Evolutionary conservation across 2,113 vertebrate species (phyloP).

Genomic region (Lipotes vexillifer): DNA sequence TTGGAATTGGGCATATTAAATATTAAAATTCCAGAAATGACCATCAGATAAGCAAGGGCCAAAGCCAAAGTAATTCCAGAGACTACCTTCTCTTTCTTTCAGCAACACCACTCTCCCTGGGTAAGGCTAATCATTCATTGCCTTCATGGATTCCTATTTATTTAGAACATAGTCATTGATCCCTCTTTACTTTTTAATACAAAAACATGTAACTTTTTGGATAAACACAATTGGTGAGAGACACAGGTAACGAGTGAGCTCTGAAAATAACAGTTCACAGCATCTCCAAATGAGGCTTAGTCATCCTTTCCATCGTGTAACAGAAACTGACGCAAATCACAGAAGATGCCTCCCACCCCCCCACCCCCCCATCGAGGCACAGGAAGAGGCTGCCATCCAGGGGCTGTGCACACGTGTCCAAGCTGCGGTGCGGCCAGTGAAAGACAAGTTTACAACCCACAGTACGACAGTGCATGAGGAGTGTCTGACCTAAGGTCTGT

Average conservation of each 20-base stretch:
- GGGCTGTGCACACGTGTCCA: not conserved
- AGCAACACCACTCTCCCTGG: rapidly evolving
- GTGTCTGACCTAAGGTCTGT: slow-evolving; percentile 1
- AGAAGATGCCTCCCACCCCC: not conserved
- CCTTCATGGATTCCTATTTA: not conserved
- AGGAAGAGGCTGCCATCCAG: slow-evolving; percentile 19
- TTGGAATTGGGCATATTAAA: slow-evolving; percentile 29
- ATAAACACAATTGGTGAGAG: not conserved
- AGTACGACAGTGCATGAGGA: not conserved
- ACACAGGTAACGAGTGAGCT: not conserved
- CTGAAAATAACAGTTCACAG: not conserved
- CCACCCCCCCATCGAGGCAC: not conserved
- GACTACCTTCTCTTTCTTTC: not conserved
- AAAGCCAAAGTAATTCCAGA: not conserved
- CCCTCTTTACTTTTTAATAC: slow-evolving; percentile 29
- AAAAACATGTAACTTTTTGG: not conserved
- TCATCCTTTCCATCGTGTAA: not conserved
- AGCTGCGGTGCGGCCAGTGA: not conserved
- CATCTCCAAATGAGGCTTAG: not conserved
- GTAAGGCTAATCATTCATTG: not conserved
- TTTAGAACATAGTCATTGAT: not conserved
- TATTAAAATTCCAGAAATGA: slow-evolving; percentile 49
- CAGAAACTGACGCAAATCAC: not conserved
- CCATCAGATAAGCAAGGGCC: slow-evolving; percentile 36
- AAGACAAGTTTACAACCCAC: not conserved